Conservation (phyloP, 2,113 vertebrate genomes). For the Vicugna pacos region DNA sequence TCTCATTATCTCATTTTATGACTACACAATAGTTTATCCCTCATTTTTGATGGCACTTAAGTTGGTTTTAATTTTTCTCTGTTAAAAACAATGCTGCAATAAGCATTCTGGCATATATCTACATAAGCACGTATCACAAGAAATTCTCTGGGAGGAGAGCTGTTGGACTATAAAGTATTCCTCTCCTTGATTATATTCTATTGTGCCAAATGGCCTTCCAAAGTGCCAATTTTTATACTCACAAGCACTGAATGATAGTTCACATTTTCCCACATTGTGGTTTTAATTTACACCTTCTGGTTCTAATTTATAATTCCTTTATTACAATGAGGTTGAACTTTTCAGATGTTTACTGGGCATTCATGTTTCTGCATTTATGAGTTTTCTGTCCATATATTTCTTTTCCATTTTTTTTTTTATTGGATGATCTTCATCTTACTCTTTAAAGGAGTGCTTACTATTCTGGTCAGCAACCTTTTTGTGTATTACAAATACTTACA, state of each 20-base stretch:
- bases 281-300: conserved; percentile 67
- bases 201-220: background rate
- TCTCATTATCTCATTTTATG: background rate
- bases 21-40: background rate
- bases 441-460: background rate
- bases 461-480: background rate
- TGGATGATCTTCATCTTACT: background rate
- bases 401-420: background rate
- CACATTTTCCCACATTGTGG: background rate
- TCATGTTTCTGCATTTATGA: background rate
- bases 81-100: conserved; percentile 23
- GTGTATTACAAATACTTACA: background rate
- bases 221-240: background rate
- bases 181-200: background rate
- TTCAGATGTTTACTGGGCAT: background rate
- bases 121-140: background rate
- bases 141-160: background rate
- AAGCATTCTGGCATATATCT: background rate
- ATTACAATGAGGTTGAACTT: conserved; percentile 26
- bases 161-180: background rate
- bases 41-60: conserved; percentile 40
- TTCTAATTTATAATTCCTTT: conserved; percentile 53
- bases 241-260: background rate
- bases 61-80: conserved; percentile 31
- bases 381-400: background rate